Base-by-base conservation (phyloP, 2,888 invertebrate genomes). In the Acrocyrtus sp. region DNA sequence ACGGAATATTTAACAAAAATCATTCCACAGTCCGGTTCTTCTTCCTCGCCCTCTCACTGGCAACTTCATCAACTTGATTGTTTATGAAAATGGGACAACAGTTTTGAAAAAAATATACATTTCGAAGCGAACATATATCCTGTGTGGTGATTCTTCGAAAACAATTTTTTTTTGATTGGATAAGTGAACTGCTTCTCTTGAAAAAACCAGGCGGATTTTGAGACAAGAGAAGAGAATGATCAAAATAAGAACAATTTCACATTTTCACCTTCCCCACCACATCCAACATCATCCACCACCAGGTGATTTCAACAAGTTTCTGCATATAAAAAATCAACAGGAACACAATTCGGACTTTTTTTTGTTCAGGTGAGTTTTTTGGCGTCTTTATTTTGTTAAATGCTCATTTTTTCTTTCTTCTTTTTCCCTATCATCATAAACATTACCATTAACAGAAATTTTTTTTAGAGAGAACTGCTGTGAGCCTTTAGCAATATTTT, bases 51-150 rank as follows among this genome's bases (percentile, higher is more conserved):
- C 19, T 56, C 50, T 29, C 22, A 54, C 22, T 45, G 56, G 27
- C 53, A 43, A 43, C 67, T 41, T 67, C 29, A 60, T 47, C 41
- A 47, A 61, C 27, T 17, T 60, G 68, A 47, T 54, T 45, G 51
- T 69, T 69, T 61, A 68, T 68, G 61, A 54, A 69, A 69, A 69
- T 61, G 61, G 69, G 61, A 61, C 61, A 69, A 29, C 61, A 48
- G n/a, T n/a, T n/a, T n/a, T n/a, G n/a, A n/a, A n/a, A n/a, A n/a
- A n/a, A n/a, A n/a, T n/a, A n/a, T n/a, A n/a, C n/a, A n/a, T n/a
- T n/a, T n/a, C n/a, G n/a, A n/a, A n/a, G n/a, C n/a, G n/a, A n/a
- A n/a, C n/a, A n/a, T n/a, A n/a, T n/a, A n/a, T n/a, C n/a, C n/a
- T n/a, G n/a, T n/a, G n/a, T n/a, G n/a, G n/a, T n/a, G n/a, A n/a